Conservation (phyloP, 2,113 vertebrate genomes). For the Zosterops hypoxanthus region DNA sequence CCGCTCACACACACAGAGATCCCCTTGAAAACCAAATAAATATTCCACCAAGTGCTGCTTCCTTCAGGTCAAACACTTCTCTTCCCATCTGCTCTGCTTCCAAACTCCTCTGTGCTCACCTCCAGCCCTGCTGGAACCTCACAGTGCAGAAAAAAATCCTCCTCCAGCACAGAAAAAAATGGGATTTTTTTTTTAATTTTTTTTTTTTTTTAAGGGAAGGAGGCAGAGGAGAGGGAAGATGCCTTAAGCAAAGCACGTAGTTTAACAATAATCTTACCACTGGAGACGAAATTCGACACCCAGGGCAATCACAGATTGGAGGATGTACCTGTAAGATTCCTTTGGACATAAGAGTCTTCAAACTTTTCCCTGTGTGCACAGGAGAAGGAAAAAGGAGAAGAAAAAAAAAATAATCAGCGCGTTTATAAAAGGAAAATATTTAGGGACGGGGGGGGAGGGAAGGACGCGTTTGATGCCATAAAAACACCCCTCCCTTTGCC, state of each 20-base stretch:
- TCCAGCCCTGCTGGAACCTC: not conserved
- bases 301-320: slow-evolving; percentile 99
- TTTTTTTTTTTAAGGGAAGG: not conserved
- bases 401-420: slow-evolving; percentile 4
- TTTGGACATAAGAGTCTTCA: slow-evolving; percentile 99
- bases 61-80: not conserved
- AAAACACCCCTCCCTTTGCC: not conserved
- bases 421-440: not conserved
- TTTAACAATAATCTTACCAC: slow-evolving; percentile 89
- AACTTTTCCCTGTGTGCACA: slow-evolving; percentile 89
- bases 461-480: not conserved
- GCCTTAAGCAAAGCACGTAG: slow-evolving; percentile 62
- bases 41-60: not conserved
- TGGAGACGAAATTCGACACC: slow-evolving; percentile 98
- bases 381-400: not conserved
- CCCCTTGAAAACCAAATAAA: not conserved
- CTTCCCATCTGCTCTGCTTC: slow-evolving; percentile 6
- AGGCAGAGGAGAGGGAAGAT: slow-evolving; percentile 29
- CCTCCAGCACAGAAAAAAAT: not conserved
- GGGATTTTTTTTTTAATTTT: not conserved
- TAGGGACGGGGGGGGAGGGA: not conserved
- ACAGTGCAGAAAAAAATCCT: not conserved
- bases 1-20: not conserved
- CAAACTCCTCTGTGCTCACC: not conserved
- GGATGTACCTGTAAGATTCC: slow-evolving; percentile 99